Evolutionary conservation across 2,113 vertebrate genomes (phyloP), one percentile per base, ranked within the genome.

Genomic region (Amphilophus citrinellus): DNA sequence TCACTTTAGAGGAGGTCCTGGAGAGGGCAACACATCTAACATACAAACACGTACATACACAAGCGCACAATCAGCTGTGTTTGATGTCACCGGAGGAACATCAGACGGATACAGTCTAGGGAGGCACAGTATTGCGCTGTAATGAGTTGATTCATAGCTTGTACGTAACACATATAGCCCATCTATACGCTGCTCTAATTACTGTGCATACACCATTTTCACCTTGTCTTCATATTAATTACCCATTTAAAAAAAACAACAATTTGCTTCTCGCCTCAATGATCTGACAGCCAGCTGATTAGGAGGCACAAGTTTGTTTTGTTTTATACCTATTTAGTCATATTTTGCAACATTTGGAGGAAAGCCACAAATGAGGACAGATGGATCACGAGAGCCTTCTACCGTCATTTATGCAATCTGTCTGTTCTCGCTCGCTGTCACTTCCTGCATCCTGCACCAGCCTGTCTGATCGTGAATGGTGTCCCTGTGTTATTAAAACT

Each of bases 401-500:
- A 39, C 85, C 35, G 77, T 92, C 82, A 80, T 87, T 80, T 76
- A 80, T 90, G 65, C 71, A 88, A 81, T 89, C 84, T 84, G 76
- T 82, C 86, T 76, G 63, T 83, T 88, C 84, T 27, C 50, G 7
- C 78, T 86, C 14, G 59, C 84, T 77, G 89, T 90, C 87, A 78
- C 82, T 84, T 91, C 84, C 87, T 86, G 79, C 61, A 44, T 87
- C 77, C 87, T 80, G 85, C 87, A 68, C 44, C 76, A 63, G 60
- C 35, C 57, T n/a, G 68, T 59, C 42, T 71, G 81, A 35, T 56
- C 30, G 63, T 24, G 84, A 77, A 85, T 32, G 58, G 85, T 50
- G 79, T 89, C 73, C 78, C 68, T 50, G 71, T 76, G 90, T 83
- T 88, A 89, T 92, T 90, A 85, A 94, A 93, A 88, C 73, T 90